These are phyloP conservation scores for Prolemur simus DNA, from an alignment of 2,113 vertebrate genomes.

Conservation along the genomic window DNA sequence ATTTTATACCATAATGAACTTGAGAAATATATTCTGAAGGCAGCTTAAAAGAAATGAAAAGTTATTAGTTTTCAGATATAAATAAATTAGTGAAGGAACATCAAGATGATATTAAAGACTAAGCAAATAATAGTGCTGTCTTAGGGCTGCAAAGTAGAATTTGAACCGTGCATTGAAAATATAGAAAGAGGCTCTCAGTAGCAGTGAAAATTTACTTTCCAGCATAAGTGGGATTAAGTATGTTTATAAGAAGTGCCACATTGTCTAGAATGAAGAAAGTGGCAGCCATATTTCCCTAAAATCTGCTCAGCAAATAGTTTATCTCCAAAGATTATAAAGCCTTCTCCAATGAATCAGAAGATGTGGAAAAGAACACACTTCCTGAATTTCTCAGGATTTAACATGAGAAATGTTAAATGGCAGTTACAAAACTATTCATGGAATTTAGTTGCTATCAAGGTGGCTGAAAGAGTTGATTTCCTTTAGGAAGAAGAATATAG, in stretches of 20 bases:
- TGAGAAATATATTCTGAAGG: slow-evolving; percentile 94
- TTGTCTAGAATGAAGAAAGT: neutral
- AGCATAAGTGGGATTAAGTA: neutral
- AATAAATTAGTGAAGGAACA: slow-evolving; percentile 93
- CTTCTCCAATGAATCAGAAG: neutral
- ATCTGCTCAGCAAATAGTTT: neutral
- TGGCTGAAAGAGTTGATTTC: neutral
- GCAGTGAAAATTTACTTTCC: neutral
- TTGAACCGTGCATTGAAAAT: neutral
- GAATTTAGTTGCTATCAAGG: neutral
- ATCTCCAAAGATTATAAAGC: neutral
- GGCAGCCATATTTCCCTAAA: neutral
- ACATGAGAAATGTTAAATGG: neutral
- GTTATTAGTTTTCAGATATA: slow-evolving; percentile 93
- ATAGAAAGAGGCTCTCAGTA: neutral
- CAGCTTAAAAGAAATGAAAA: slow-evolving; percentile 91
- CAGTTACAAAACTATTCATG: neutral
- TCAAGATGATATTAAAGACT: slow-evolving; percentile 91
- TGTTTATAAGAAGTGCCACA: neutral
- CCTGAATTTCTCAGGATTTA: neutral
- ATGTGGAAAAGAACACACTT: neutral
- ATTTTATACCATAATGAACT: slow-evolving; percentile 94
- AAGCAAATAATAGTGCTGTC: neutral
- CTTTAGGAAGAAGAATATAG: neutral
- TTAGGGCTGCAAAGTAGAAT: neutral